Evolutionary conservation across 1,140 invertebrate species (phyloP), one percentile per base, ranked within the genome.

Genomic region (Monochamus saltuarius): DNA sequence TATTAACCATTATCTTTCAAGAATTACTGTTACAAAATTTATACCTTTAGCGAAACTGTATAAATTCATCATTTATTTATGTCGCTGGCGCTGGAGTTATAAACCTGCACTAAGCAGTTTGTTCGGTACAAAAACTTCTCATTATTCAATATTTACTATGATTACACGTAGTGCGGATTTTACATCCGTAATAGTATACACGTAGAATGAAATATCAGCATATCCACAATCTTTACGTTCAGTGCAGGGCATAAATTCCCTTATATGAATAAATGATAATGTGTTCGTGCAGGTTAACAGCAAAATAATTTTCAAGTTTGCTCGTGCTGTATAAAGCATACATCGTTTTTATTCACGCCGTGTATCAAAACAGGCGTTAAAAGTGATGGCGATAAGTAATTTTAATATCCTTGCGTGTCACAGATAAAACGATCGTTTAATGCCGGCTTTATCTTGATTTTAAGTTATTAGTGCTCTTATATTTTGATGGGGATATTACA

Each of bases 221-320:
- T 38, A 52, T 37, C 29, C 9, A 35, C 34, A 17, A 52, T 37
- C 34, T 52, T 52, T 52, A 52, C 50, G 34, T 52, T n/a, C 50
- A 35, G 13, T 52, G 50, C 36, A 52, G 22, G 13, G 34, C 29
- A 52, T 52, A 52, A 52, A 52, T 52, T 52, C 0, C 29, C 34
- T 52, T 35, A 52, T 52, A 52, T 52, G 50, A 52, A 52, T 52
- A 52, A 52, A 52, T 52, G 50, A 52, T 52, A 52, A 52, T 52
- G 50, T 35, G 50, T 52, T 52, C 50, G 50, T 52, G 50, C 50
- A 14, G 34, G 29, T 52, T n/a, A 52, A 52, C 29, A 36, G 50
- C 13, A 13, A 52, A 52, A 52, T 52, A 52, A 52, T 52, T 52
- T 36, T 34, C 34, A n/a, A 13, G 11, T 35, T 52, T 37, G 50